A percentile compares a stretch with the other conserved stretches of the same genome.
Evolutionary conservation across 1,140 invertebrate genomes (phyloP).

Genomic region (Leptoteleia sp.): DNA sequence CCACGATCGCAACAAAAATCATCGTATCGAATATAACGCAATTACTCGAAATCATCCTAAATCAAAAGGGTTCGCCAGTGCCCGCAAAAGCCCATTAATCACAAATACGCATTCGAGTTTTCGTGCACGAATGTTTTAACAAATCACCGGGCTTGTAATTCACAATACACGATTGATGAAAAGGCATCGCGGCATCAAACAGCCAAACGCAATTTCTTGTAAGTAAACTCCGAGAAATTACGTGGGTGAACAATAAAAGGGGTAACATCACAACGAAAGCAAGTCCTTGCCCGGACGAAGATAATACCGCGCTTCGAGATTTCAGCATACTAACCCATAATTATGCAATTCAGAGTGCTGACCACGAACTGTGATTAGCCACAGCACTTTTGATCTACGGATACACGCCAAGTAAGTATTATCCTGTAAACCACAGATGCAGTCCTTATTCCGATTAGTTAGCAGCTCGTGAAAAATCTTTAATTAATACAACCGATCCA

Average conservation of each 20-base stretch:
- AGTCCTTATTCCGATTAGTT: conserved; percentile 55
- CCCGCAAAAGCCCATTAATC: conserved; percentile 46
- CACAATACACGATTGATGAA: conserved; percentile 51
- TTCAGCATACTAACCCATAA: conserved; percentile 55
- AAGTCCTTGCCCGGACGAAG: conserved; percentile 51
- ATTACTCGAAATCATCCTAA: conserved; percentile 49
- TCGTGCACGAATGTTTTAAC: conserved; percentile 59
- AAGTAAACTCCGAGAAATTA: conserved; percentile 57
- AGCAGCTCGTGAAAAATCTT: conserved; percentile 49
- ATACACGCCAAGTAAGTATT: conserved; percentile 47
- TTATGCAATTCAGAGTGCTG: conserved; percentile 64
- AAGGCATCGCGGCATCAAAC: conserved; percentile 28
- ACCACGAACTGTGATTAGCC: conserved; percentile 61
- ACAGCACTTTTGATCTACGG: conserved; percentile 59
- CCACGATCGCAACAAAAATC: conserved; percentile 19
- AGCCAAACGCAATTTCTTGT: conserved; percentile 48
- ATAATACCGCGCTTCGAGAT: conserved; percentile 48
- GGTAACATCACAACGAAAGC: conserved; percentile 42
- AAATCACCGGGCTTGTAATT: conserved; percentile 52
- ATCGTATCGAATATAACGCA: conserved; percentile 45
- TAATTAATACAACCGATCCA: conserved; percentile 37
- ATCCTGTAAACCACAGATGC: conserved; percentile 40
- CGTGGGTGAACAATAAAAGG: conserved; percentile 57
- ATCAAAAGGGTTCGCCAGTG: conserved; percentile 38
- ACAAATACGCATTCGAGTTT: conserved; percentile 45